A percentile compares a stretch with the other conserved stretches of the same genome.
Conservation (phyloP, 2,113 vertebrate genomes). For the Ageneiosus marmoratus region DNA sequence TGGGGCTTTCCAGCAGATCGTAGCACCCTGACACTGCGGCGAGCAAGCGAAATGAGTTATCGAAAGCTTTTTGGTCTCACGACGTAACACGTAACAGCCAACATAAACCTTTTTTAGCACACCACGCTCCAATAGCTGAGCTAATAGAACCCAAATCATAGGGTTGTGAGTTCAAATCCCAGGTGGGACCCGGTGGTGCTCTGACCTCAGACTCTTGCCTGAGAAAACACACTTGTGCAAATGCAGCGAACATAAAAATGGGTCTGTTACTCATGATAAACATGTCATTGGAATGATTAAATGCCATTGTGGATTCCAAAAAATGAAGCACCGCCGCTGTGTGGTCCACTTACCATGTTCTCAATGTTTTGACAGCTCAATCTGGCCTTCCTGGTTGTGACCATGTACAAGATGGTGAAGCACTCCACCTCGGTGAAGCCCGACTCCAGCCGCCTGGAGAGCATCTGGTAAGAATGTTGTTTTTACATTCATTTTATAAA, state of each 20-base stretch:
- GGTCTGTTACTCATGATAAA: conserved; percentile 41
- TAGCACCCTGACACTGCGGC: neutral
- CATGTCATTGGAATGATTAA: conserved; percentile 36
- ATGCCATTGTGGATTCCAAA: conserved; percentile 43
- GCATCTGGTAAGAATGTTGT: conserved; percentile 89
- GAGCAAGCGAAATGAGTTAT: conserved; percentile 34
- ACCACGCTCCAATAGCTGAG: conserved; percentile 15
- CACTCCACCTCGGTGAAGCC: conserved; percentile 98
- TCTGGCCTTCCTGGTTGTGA: conserved; percentile 96
- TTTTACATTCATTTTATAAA: neutral
- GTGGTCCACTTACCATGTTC: conserved; percentile 65
- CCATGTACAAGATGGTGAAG: conserved; percentile 99
- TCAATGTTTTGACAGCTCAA: conserved; percentile 91
- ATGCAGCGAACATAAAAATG: conserved; percentile 24
- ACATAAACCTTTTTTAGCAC: conserved; percentile 25
- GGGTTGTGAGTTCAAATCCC: conserved; percentile 29
- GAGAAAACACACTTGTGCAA: conserved; percentile 37
- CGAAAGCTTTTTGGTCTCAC: conserved; percentile 5
- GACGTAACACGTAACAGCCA: conserved; percentile 20
- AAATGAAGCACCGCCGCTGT: conserved; percentile 56
- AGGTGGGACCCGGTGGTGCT: conserved; percentile 8
- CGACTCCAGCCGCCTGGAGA: conserved; percentile 96
- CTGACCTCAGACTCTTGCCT: conserved; percentile 31
- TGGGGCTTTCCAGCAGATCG: conserved; percentile 41
- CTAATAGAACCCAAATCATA: conserved; percentile 34